phyloP scores from a whole-genome alignment of 2,797 vertebrate genomes.

The Dendrocincla tyrannina region DNA sequence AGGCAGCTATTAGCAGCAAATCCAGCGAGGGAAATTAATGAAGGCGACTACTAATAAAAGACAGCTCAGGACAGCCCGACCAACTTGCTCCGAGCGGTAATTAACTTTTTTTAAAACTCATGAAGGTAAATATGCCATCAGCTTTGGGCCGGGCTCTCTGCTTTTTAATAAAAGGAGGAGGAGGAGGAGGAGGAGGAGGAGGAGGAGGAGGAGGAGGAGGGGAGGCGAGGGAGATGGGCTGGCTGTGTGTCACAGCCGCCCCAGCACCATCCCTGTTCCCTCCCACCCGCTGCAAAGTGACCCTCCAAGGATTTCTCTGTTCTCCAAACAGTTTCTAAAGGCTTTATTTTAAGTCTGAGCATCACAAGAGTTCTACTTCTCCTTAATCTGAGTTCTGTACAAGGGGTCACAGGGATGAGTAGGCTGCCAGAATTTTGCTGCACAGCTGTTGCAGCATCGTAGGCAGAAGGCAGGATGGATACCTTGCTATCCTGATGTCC shows the following conservation, averaged over 20 bases:
- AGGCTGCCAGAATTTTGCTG: neutral
- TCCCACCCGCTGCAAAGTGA: neutral
- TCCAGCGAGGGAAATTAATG: constrained; percentile 84
- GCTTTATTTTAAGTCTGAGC: neutral
- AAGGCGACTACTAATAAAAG: constrained; percentile 83
- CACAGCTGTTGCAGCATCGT: rapidly evolving
- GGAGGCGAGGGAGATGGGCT: neutral
- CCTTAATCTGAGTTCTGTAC: neutral
- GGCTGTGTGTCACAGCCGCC: neutral
- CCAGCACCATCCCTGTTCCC: neutral
- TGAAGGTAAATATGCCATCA: constrained; percentile 80
- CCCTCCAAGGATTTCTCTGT: neutral
- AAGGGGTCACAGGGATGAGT: neutral
- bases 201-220: constrained; percentile 33
- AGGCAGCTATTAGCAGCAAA: constrained; percentile 82
- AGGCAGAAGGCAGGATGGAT: neutral
- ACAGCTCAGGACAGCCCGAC: constrained; percentile 77
- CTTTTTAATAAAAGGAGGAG: constrained; percentile 72
- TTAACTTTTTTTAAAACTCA: constrained; percentile 79
- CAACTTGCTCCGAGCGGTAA: constrained; percentile 83
- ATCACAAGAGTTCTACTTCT: rapidly evolving
- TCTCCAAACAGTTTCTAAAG: neutral
- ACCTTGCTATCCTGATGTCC: neutral
- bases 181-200: too few relatives aligned
- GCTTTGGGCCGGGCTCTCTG: constrained; percentile 66